A percentile compares a stretch with the other conserved stretches of the same genome.
These are phyloP conservation scores for Monochamus saltuarius DNA, from an alignment of 1,140 invertebrate species.

Conservation along the genomic window DNA sequence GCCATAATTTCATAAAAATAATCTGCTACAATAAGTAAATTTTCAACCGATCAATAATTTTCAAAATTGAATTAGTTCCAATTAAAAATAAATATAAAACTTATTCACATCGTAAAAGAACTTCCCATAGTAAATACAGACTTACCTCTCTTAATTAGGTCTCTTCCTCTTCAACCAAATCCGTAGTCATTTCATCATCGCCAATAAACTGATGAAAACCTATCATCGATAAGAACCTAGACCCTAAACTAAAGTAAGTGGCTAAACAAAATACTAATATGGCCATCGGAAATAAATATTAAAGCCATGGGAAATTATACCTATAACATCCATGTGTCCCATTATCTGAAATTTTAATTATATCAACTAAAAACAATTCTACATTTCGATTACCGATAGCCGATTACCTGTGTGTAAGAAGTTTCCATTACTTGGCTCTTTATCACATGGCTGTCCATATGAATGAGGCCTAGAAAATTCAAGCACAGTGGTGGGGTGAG, in stretches of 20 bases:
- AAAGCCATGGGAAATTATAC: constrained; percentile 96
- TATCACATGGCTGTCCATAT: constrained; percentile 97
- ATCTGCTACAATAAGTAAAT: too few species aligned
- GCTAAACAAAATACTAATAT: constrained; percentile 92
- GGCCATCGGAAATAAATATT: constrained; percentile 98
- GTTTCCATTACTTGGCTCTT: constrained; percentile 79
- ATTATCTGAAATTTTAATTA: constrained; percentile 75
- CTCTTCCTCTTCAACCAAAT: constrained; percentile 91
- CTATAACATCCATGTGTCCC: constrained; percentile 99
- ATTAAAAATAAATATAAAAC: too few species aligned
- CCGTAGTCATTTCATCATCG: constrained; percentile 89
- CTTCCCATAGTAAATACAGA: neutral
- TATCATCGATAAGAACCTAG: constrained; percentile 80
- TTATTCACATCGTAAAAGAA: too few species aligned
- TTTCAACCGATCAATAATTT: too few species aligned
- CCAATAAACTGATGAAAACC: constrained; percentile 96
- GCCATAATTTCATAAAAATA: too few species aligned
- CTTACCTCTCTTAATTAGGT: constrained; percentile 81
- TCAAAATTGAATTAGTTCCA: too few species aligned
- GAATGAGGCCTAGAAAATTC: constrained; percentile 96
- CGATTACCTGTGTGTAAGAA: constrained; percentile 78
- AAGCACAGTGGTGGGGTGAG: constrained; percentile 97
- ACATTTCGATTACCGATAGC: neutral
- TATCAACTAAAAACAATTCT: neutral
- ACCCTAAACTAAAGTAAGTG: constrained; percentile 94